Base-by-base conservation (phyloP, 2,888 invertebrate genomes). In the Anaspis maculata region DNA sequence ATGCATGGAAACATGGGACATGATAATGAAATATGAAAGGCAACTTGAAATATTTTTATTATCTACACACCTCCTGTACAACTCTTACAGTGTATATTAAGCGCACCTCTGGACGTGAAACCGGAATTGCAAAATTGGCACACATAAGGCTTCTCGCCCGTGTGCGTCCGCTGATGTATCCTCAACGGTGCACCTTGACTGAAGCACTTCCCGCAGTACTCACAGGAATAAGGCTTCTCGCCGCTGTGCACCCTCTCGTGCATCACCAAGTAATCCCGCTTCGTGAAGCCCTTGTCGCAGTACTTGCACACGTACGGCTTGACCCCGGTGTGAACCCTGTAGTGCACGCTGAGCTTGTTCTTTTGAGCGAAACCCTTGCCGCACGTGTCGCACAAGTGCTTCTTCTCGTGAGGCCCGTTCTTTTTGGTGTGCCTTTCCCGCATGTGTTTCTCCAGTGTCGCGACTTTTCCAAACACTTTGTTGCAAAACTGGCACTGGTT, bases 221-320 rank as follows among this genome's bases (percentile, higher is more conserved):
- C 64, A 57, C 77, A 77, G 37, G 70, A 68, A 60, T 75, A 73
- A 19, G 77, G 77, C 57, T 73, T 74, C 59, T 76, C 76, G 0
- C 76, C 76, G 1, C 71, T 72, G 59, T 77, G 76, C 30, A 74
- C 73, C 25, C 76, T 66, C 61, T 74, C 74, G 62, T 77, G 76
- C 46, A 74, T 61, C 13, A 72, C 71, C 46, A 77, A 58, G 60
- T 75, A 57, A 33, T 59, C 58, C 12, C 46, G 44, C 30, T 59
- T 60, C 9, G 56, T 61, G 30, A 62, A 62, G 30, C 56, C 51
- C 35, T 62, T 62, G 30, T 47, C 50, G 35, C 62, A 62, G 25
- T 58, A 56, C 1, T 49, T 45, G 34, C 61, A 61, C 11, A 51
- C 48, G 33, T 52, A 61, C 3, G 61, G 61, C 39, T 58, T 60